Evolutionary conservation across 2,888 invertebrate species (phyloP).

Genomic region (Cerceris ruficornis): DNA sequence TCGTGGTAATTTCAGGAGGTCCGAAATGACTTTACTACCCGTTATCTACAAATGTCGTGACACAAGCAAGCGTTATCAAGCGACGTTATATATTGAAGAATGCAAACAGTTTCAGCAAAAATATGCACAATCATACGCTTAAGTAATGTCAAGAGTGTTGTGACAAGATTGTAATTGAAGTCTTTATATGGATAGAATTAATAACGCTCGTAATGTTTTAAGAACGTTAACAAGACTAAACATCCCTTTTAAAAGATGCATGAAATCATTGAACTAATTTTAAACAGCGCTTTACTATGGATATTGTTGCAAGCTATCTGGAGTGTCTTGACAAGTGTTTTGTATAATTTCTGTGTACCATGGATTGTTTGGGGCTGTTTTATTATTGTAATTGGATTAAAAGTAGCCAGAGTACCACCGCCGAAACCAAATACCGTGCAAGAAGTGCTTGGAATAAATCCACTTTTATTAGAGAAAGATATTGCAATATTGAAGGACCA

Average conservation of each 20-base stretch:
- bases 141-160: constrained; percentile 32
- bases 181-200: constrained; percentile 31
- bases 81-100: constrained; percentile 7
- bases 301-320: constrained; percentile 69
- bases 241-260: constrained; percentile 49
- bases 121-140: constrained; percentile 26
- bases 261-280: constrained; percentile 63
- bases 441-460: constrained; percentile 76
- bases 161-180: constrained; percentile 23
- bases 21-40: constrained; percentile 1
- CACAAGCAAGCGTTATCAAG: constrained; percentile 28
- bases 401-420: constrained; percentile 70
- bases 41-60: constrained; percentile 3
- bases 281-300: constrained; percentile 70
- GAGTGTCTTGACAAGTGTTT: constrained; percentile 62
- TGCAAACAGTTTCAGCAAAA: constrained; percentile 15
- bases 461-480: constrained; percentile 64
- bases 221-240: constrained; percentile 53
- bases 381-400: constrained; percentile 64
- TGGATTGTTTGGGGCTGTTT: constrained; percentile 75
- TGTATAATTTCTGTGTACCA: constrained; percentile 73
- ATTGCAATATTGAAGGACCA: constrained; percentile 52
- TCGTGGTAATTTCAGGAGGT: neutral
- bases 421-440: constrained; percentile 67
- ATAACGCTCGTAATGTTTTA: constrained; percentile 20